Base-by-base conservation (phyloP, 2,888 invertebrate species). In the Drosophila barbarae region DNA sequence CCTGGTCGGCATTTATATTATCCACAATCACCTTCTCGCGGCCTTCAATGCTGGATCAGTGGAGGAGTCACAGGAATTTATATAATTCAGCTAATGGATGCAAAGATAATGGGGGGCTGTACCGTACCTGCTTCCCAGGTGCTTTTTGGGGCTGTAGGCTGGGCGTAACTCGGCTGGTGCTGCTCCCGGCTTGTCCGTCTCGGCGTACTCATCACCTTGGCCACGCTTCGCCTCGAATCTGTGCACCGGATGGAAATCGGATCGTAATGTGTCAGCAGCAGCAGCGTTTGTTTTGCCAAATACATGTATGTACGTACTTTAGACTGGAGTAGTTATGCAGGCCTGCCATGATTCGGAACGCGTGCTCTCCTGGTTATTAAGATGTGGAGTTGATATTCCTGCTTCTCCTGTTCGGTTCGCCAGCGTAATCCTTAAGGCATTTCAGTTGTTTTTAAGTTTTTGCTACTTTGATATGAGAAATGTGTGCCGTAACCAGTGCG, bases 251-350 rank as follows among this genome's bases (percentile, higher is more conserved):
- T 5, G 32, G 50, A 15, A 34, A 42, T 30, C 13, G 21, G 13
- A 47, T 15, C 38, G 10, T 15, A 32, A 23, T 26, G 50, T 44
- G 15, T 28, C 15, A 28, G 3, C 8, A 13, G 8, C 8, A 13
- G 39, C 21, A 23, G 53, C 12, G n/a, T 32, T 66, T 9, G 7
- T 38, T 30, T 38, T n/a, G 15, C 49, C 8, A 21, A 6, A 57
- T 42, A 0, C 23, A 41, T n/a, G 42, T 23, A 41, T 26, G 42
- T 59, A 73, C 77, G 78, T 72, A 88, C 89, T 88, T 88, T 73
- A 87, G 73, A 39, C 86, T 85, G 46, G 88, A 87, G 74, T 89
- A 89, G 80, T 87, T 87, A 73, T 88, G 85, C 61, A 89, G 86
- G 71, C 88, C 89, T 65, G 88, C 88, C 89, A 89, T 89, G 69